Base-by-base conservation (phyloP, 2,888 invertebrate species). In the Cynaeus angustus region DNA sequence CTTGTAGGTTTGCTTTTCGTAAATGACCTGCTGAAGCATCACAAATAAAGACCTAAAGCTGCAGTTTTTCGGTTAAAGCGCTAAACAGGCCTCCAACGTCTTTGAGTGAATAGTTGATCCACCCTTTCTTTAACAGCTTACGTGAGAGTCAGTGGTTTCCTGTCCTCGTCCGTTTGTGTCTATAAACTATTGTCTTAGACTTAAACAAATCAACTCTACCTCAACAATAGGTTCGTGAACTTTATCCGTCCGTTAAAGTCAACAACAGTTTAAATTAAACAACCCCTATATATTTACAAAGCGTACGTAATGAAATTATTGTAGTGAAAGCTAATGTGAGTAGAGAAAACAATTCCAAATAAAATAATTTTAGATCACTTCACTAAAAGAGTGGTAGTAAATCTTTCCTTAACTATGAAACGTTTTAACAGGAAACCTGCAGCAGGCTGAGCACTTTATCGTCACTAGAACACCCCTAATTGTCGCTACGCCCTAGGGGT, bases 401-500 rank as follows among this genome's bases (percentile, higher is more conserved):
- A 33, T 53, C 53, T 13, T 37, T 14, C 13, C 37, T 13, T 13
- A 13, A 12, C 37, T 30, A 33, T 33, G 53, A 53, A 53, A 53
- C 53, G 53, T 30, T 53, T 10, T 8, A 33, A 28, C 28, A 50
- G 3, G 28, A 53, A 53, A 26, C 53, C 13, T 33, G 53, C 53
- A 30, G 13, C 53, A 53, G 10, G 21, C 37, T 30, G 33, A 26
- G 33, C 53, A 33, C 37, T 53, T 53, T 53, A 53, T 53, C 53
- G 53, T 33, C 53, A 53, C 53, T 53, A 53, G 53, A 33, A 30
- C 53, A 53, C 53, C 37, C 48, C 28, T 53, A 53, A 53, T 26
- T 53, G 53, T 53, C 14, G 33, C 14, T 13, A 13, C 14, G 53
- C 53, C 37, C 53, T 53, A n/a, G 53, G 53, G 53, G 53, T 30